Conservation (phyloP, 2,888 invertebrate genomes). For the Melipona bicolor region DNA sequence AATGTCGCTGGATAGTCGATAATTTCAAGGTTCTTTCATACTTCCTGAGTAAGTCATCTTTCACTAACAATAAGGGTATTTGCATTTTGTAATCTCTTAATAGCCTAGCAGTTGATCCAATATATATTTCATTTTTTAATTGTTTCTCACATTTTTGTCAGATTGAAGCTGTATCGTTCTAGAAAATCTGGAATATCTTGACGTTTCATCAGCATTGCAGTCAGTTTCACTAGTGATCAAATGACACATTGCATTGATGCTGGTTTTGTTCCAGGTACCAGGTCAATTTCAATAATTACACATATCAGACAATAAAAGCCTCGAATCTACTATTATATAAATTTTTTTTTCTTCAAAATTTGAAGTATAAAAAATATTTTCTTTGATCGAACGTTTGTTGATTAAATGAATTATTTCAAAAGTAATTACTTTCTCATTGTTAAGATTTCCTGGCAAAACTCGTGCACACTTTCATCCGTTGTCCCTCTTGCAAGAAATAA, state of each 20-base stretch:
- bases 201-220: neutral
- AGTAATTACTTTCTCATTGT: neutral
- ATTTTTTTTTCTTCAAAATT: too few relatives aligned
- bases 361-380: neutral
- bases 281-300: neutral
- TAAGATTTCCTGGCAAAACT: neutral
- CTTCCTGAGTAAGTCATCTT: constrained; percentile 4
- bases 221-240: neutral
- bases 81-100: neutral
- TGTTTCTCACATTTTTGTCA: neutral
- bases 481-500: neutral
- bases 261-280: neutral
- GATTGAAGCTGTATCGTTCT: neutral
- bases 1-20: constrained; percentile 11
- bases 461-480: neutral
- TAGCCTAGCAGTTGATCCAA: too few relatives aligned
- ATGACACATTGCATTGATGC: neutral
- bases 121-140: neutral
- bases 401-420: neutral
- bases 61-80: neutral
- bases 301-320: neutral
- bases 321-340: neutral
- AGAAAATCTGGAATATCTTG: neutral
- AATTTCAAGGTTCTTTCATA: constrained; percentile 20
- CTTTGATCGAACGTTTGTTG: too few relatives aligned